Evolutionary conservation across 2,113 vertebrate genomes (phyloP).

Genomic region (Oncorhynchus tshawytscha): DNA sequence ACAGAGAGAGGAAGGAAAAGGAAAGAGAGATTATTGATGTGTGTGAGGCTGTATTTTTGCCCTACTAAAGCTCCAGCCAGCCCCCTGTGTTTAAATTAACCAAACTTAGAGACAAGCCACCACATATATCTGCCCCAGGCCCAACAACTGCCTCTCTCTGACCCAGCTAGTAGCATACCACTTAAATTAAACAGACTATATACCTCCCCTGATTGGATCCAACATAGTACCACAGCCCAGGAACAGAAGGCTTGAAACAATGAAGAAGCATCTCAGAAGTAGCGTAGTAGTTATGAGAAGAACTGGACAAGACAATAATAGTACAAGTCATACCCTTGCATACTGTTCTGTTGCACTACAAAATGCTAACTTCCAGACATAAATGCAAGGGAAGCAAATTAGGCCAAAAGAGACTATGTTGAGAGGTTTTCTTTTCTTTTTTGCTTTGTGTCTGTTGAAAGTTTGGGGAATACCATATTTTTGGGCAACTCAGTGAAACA

Average conservation of each 20-base stretch:
- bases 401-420: no score
- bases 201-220: neutral
- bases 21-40: slow-evolving; percentile 18
- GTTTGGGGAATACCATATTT: no score
- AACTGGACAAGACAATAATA: no score
- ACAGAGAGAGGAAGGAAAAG: neutral
- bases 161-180: neutral
- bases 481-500: no score
- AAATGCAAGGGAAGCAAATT: no score
- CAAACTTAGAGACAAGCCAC: neutral
- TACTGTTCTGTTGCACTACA: no score
- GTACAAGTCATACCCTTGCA: no score
- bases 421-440: no score
- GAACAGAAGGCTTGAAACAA: neutral
- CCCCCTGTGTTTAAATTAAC: neutral
- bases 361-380: no score
- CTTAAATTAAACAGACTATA: neutral
- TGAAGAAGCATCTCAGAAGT: neutral
- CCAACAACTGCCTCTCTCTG: slow-evolving; percentile 8
- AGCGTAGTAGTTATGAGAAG: neutral
- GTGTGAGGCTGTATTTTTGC: neutral
- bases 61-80: neutral
- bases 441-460: no score
- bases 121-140: slow-evolving; percentile 18
- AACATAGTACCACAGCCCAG: neutral